Percentiles rank a stretch among this genome's conserved stretches.
These are phyloP conservation scores for Drosophila mimetica DNA, from an alignment of 2,888 invertebrate genomes.

Conservation along the genomic window DNA sequence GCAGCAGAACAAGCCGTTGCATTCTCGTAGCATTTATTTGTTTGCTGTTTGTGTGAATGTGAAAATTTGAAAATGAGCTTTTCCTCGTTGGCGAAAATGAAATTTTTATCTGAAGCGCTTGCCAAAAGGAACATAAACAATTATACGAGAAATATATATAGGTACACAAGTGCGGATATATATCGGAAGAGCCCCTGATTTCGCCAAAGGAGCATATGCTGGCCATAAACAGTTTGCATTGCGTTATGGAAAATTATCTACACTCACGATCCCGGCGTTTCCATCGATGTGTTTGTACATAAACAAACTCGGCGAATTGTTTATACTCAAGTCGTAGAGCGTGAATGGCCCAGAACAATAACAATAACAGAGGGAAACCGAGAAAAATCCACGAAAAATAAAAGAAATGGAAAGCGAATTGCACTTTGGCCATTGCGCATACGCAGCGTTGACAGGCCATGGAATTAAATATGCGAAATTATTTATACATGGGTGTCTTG, in stretches of 20 bases:
- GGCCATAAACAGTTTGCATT: constrained; percentile 61
- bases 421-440: constrained; percentile 53
- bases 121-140: constrained; percentile 52
- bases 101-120: constrained; percentile 62
- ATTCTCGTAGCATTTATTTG: constrained; percentile 35
- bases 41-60: constrained; percentile 35
- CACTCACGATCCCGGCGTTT: constrained; percentile 9
- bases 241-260: constrained; percentile 62
- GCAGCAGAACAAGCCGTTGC: constrained; percentile 17
- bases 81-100: constrained; percentile 67
- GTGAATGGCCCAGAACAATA: constrained; percentile 56
- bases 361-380: constrained; percentile 41
- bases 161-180: constrained; percentile 23
- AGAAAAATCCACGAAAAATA: neutral
- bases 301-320: constrained; percentile 55
- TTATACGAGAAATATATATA: constrained; percentile 30
- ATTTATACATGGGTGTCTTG: constrained; percentile 67
- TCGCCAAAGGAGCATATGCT: constrained; percentile 61
- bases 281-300: constrained; percentile 51
- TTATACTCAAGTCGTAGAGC: constrained; percentile 64
- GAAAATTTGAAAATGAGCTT: constrained; percentile 53
- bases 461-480: constrained; percentile 30
- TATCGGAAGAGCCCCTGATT: constrained; percentile 33
- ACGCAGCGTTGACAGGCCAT: constrained; percentile 59
- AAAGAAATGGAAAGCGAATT: neutral